Base-by-base conservation (phyloP, 2,797 vertebrate genomes). In the Orestias chungarensis region DNA sequence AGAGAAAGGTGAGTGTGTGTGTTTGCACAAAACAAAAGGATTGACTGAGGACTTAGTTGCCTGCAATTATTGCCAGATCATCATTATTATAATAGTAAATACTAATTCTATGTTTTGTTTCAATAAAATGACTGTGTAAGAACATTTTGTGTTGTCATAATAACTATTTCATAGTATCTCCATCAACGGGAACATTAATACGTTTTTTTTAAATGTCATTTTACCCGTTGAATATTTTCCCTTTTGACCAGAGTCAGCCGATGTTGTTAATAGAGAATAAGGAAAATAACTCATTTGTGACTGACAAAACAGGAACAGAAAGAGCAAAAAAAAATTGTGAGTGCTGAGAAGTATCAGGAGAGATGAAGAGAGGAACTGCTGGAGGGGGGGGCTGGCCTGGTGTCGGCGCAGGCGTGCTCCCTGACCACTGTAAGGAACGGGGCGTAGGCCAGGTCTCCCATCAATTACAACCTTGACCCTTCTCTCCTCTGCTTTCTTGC, bases 381-480 rank as follows among this genome's bases (percentile, higher is more conserved):
- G 80, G 86, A 84, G 83, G 85, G 85, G n/a, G 86, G 86, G 90
- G 82, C 75, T 66, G 82, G 80, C 82, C 80, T 12, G 80, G 85
- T 78, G 49, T 84, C 76, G 62, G 88, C 83, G 78, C 78, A 89
- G 82, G 67, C 88, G 86, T 65, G 84, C 82, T 90, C 90, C 87
- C 89, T 93, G 90, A 92, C 91, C 90, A 91, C 81, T 86, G 81
- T 83, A 75, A 89, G 83, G 80, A 84, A 81, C 87, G 86, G 91
- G 91, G 91, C 86, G 85, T 88, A 83, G 90, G 90, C 91, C 92
- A 92, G 88, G 86, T 89, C 91, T 91, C 91, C 91, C 90, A 94
- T 93, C 92, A 93, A 93, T 93, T 93, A 93, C 91, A 93, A 95
- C 93, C 93, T 95, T 95, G 92, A 94, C 92, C 92, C 92, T 88